Base-by-base conservation (phyloP, 2,797 vertebrate species). In the Hippoglossus hippoglossus region DNA sequence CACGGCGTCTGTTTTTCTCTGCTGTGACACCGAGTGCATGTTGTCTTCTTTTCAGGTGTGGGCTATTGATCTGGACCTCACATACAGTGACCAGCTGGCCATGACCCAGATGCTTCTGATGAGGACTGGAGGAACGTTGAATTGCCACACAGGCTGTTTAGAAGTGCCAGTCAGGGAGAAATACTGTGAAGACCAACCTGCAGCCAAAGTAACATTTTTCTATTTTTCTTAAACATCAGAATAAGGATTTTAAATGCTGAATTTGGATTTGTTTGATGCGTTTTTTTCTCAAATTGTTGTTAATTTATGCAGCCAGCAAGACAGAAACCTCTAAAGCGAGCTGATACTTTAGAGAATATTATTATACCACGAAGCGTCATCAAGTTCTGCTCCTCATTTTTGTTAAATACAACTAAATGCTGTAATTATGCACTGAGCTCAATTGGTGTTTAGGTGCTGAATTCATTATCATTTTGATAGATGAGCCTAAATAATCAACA, bases 381-480 rank as follows among this genome's bases (percentile, higher is more conserved):
- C 90, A 85, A 75, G 75, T 88, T 91, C 91, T 85, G 81, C 83
- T 91, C 90, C 90, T 91, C 81, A 93, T 94, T 93, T 94, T 93
- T 83, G 91, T 96, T 96, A 93, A 95, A 96, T 95, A 96, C 96
- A 94, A 96, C 95, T 96, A 96, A 94, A 96, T 96, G 89, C 96
- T 99, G 97, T 99, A 98, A 99, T 98, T 99, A 99, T 94, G 96
- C 94, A 94, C 93, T 93, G 95, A 95, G 92, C 94, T 95, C 96
- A 96, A 96, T 97, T 96, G 96, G 95, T 97, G 96, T 97, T 97
- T 97, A 97, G 95, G 96, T 96, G 96, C 95, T 95, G 96, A 96
- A 98, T 98, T 98, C 96, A 98, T 99, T 99, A 99, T 97, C 96
- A 97, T 98, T 95, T 95, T 99, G 97, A 99, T 98, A 97, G 96